Evolutionary conservation across 2,888 invertebrate species (phyloP), one percentile per base, ranked within the genome.

Genomic region (Drosophila eohydei): DNA sequence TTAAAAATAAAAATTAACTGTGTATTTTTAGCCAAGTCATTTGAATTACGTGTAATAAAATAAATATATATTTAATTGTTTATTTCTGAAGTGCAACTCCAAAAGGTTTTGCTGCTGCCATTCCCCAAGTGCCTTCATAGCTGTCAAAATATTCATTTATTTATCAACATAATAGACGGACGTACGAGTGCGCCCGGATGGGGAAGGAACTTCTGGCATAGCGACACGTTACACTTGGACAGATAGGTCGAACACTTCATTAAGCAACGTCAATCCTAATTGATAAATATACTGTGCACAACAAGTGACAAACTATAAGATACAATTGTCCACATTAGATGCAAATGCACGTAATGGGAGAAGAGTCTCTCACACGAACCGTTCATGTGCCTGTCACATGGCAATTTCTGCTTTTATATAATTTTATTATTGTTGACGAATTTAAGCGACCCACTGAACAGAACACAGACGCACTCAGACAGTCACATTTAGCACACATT

Each of bases 351-450:
- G 43, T 40, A 36, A 50, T 50, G 48, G 50, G 58, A 21, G 40
- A 36, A 38, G 61, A 44, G 21, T 11, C 40, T 54, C 40, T 50
- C 41, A 52, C 40, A 57, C 36, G 50, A 54, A 61, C 38, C 52
- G 59, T 62, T 16, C 80, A 77, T 77, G 80, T 64, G 80, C n/a
- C 54, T 38, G 40, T 50, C 77, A 61, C 77, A 70, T 77, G 79
- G 30, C 41, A 44, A 30, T 36, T 50, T 34, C 21, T 63, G 55
- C 60, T 48, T 60, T 71, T 71, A 70, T 78, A 60, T 71, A 71
- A 56, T 55, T 65, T 57, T 50, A 58, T 58, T 75, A 40, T 74
- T 72, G 78, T 86, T 75, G 70, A 74, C 71, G 64, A 86, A 80
- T 73, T 80, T 43, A 73, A 52, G 41, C 30, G 34, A 11, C 51